Conservation (phyloP, 2,113 vertebrate genomes). For the Raja brachyura region DNA sequence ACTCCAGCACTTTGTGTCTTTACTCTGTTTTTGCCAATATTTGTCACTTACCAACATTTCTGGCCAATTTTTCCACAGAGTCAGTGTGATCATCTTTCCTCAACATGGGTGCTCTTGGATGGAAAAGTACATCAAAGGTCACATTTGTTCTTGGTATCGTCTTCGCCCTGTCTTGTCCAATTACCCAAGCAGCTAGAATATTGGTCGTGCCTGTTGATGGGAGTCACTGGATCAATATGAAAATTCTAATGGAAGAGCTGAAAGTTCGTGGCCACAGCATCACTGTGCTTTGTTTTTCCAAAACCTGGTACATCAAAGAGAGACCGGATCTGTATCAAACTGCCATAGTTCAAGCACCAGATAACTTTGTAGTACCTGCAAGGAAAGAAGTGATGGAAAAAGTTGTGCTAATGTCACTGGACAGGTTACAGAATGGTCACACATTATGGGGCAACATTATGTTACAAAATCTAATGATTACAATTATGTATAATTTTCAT, state of each 20-base stretch:
- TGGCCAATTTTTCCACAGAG: not conserved
- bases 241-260: not conserved
- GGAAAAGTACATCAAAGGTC: not conserved
- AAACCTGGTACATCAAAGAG: not conserved
- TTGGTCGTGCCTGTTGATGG: not conserved
- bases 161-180: not conserved
- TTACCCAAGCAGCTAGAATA: not conserved
- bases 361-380: too few species aligned
- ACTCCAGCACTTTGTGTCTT: too few species aligned
- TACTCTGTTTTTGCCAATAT: not conserved
- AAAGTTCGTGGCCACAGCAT: too few species aligned
- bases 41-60: not conserved
- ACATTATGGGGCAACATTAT: not conserved
- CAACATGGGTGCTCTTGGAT: not conserved
- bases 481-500: not conserved
- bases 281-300: too few species aligned
- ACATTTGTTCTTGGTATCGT: not conserved
- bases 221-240: constrained; percentile 2
- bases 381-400: too few species aligned
- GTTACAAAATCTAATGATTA: not conserved
- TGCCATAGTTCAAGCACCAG: too few species aligned
- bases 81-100: not conserved
- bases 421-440: not conserved
- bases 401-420: not conserved
- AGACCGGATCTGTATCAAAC: not conserved